Evolutionary conservation across 2,113 vertebrate species (phyloP).

Genomic region (Struthio camelus): DNA sequence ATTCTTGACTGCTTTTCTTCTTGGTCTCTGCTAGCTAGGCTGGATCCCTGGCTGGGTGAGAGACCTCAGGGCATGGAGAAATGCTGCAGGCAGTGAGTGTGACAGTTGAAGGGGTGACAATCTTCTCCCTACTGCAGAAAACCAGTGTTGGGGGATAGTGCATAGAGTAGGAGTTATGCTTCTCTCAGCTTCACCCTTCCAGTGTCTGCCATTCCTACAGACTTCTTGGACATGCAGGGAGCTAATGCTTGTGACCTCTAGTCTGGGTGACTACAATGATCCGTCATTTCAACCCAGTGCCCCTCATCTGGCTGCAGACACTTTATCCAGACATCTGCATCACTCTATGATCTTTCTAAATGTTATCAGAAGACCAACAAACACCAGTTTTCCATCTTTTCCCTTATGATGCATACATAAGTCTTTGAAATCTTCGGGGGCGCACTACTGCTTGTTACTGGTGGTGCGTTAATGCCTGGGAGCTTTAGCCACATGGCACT

Average conservation of each 20-base stretch:
- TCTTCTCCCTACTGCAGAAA: not conserved
- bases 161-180: not conserved
- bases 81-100: not conserved
- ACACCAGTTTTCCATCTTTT: not conserved
- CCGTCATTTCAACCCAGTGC: not conserved
- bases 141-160: not conserved
- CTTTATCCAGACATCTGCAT: not conserved
- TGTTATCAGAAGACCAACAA: not conserved
- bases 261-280: not conserved
- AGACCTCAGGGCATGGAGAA: not conserved
- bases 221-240: not conserved
- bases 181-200: too few relatives aligned
- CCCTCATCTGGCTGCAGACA: not conserved
- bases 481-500: too few relatives aligned
- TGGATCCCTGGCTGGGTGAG: not conserved
- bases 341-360: not conserved
- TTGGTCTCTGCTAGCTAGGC: not conserved
- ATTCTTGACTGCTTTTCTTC: not conserved
- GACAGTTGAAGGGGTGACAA: not conserved
- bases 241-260: not conserved
- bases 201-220: too few relatives aligned
- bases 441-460: too few relatives aligned
- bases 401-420: too few relatives aligned
- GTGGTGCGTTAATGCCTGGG: too few relatives aligned
- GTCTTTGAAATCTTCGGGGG: too few relatives aligned